Percentiles rank a stretch among this genome's conserved stretches.
Evolutionary conservation across 2,888 invertebrate genomes (phyloP).

Genomic region (Lasioglossum lativentre): DNA sequence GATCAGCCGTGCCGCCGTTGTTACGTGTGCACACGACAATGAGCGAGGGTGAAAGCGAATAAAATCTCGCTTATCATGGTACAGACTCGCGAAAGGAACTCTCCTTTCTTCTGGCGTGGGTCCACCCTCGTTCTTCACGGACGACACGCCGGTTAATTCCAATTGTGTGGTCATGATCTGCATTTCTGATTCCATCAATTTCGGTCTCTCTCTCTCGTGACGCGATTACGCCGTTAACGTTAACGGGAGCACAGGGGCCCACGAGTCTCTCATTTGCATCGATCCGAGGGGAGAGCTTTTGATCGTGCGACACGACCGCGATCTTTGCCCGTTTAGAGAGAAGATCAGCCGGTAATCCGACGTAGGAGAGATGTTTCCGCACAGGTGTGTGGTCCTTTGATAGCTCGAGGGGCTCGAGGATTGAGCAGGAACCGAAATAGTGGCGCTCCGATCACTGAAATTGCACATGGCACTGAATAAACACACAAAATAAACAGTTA

Average conservation of each 20-base stretch:
- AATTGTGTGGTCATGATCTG: slow-evolving; percentile 76
- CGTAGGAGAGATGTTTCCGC: background rate
- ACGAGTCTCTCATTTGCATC: slow-evolving; percentile 76
- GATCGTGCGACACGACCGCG: slow-evolving; percentile 26
- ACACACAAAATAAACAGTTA: too few species aligned
- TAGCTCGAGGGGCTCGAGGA: background rate
- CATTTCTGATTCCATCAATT: slow-evolving; percentile 79
- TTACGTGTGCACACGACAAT: background rate
- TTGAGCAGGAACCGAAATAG: background rate
- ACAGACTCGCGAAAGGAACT: background rate
- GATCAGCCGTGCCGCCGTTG: background rate
- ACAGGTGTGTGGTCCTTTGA: slow-evolving; percentile 1
- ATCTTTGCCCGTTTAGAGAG: slow-evolving; percentile 37
- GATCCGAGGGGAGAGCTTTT: slow-evolving; percentile 39
- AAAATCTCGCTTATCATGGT: background rate
- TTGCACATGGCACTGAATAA: too few species aligned
- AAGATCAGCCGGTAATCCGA: slow-evolving; percentile 4
- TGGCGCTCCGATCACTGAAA: background rate
- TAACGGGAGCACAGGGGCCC: slow-evolving; percentile 16
- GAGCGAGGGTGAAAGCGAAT: slow-evolving; percentile 5
- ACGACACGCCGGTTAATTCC: slow-evolving; percentile 65
- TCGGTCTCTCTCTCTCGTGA: slow-evolving; percentile 63
- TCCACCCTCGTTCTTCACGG: background rate
- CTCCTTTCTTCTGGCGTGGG: background rate
- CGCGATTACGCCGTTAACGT: slow-evolving; percentile 21